Conservation (phyloP, 2,113 vertebrate genomes). For the Elgaria multicarinata region DNA sequence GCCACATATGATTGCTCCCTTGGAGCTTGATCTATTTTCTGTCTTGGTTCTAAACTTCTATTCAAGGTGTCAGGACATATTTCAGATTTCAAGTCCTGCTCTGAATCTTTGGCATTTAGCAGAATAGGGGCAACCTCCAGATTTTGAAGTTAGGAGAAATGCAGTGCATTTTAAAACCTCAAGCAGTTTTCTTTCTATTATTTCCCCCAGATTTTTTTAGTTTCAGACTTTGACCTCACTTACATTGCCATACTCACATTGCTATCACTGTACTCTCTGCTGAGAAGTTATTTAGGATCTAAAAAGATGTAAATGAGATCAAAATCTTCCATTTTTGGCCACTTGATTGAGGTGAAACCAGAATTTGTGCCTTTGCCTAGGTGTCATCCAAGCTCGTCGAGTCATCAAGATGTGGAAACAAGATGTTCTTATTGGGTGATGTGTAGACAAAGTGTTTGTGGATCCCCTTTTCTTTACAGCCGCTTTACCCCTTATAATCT, state of each 20-base stretch:
- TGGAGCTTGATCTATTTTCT: slow-evolving; percentile 2
- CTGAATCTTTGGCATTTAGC: not conserved
- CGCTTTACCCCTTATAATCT: slow-evolving; percentile 53
- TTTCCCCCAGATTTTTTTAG: not conserved
- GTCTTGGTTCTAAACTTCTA: slow-evolving; percentile 12
- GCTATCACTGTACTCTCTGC: not conserved
- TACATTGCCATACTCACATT: slow-evolving; percentile 14
- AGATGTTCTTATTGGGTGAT: slow-evolving; percentile 44
- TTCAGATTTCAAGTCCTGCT: slow-evolving; percentile 16
- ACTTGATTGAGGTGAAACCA: slow-evolving; percentile 21
- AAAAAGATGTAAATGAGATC: not conserved
- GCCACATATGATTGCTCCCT: not conserved
- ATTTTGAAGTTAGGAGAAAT: not conserved
- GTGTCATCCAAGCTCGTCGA: not conserved
- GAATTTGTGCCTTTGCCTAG: not conserved
- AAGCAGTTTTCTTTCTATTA: slow-evolving; percentile 20
- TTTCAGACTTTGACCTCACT: slow-evolving; percentile 27
- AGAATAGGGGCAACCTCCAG: slow-evolving; percentile 9
- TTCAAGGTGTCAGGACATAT: slow-evolving; percentile 31
- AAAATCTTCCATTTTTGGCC: slow-evolving; percentile 12
- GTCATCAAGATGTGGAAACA: slow-evolving; percentile 21
- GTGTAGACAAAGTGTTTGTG: slow-evolving; percentile 51
- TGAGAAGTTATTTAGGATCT: slow-evolving; percentile 11
- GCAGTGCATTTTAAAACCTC: not conserved
- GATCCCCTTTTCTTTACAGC: slow-evolving; percentile 49